Evolutionary conservation across 2,113 vertebrate species (phyloP).

Genomic region (Phodopus roborovskii): DNA sequence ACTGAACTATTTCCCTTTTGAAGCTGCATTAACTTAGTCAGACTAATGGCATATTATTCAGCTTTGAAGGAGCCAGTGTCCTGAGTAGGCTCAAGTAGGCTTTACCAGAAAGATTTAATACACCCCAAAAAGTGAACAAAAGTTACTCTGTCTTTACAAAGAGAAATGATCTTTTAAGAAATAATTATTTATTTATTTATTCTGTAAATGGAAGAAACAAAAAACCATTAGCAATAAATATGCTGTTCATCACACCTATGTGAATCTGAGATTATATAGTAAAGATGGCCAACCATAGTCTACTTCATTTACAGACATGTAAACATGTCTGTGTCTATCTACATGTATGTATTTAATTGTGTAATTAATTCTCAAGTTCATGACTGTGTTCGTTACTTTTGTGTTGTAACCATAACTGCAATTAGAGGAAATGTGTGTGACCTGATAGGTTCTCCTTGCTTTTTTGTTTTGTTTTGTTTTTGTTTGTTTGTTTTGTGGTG

Average conservation of each 20-base stretch:
- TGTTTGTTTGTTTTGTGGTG: not conserved
- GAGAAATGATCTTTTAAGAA: constrained; percentile 58
- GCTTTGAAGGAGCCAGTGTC: constrained; percentile 12
- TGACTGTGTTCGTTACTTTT: not conserved
- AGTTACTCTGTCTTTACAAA: not conserved
- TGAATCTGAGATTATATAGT: not conserved
- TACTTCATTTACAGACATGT: not conserved
- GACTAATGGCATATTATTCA: constrained; percentile 41
- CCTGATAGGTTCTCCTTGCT: not conserved
- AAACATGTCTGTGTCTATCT: not conserved
- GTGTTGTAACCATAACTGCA: not conserved
- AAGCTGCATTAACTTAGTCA: constrained; percentile 48
- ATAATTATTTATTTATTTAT: constrained; percentile 39
- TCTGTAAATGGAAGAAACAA: constrained; percentile 55
- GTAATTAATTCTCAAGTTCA: not conserved
- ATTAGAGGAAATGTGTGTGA: not conserved
- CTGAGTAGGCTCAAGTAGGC: not conserved
- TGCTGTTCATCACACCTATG: not conserved
- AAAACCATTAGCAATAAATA: not conserved
- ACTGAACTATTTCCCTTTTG: constrained; percentile 15
- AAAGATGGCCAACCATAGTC: not conserved
- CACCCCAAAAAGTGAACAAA: constrained; percentile 37
- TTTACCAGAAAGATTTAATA: constrained; percentile 49
- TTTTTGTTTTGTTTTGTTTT: not conserved
- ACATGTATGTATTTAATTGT: not conserved